Base-by-base conservation (phyloP, 92 coral and sea anemone genomes). In the Parazoanthus atlanticus region DNA sequence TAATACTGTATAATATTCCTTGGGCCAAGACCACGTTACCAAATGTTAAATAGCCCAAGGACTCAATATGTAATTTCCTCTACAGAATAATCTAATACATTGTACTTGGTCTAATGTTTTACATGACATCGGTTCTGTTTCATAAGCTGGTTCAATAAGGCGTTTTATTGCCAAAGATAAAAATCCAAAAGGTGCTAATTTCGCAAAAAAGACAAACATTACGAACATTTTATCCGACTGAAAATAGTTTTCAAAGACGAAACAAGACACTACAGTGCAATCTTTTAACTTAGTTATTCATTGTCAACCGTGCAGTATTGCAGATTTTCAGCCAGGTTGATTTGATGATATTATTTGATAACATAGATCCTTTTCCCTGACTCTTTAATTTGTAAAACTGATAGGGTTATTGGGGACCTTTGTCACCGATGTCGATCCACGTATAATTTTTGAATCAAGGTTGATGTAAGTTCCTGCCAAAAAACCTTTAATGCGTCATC, bases 11-110 rank as follows among this genome's bases (percentile, higher is more conserved):
- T 23, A 61, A 10, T 78, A 26, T 78, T 84, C 16, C 79, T 70
- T 1, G 84, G 72, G 84, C 84, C 28, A 80, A 80, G 11, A 80
- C 78, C 49, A 49, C 66, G 40, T 84, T 83, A 66, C 77, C 19
- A 47, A 69, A 19, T 43, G 67, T 13, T 29, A 28, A 84, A 69
- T 69, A 67, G 0, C 78, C 66, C 47, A 7, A n/a, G 86, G 58
- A 36, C 23, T 43, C 25, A 40, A 31, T 32, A 23, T 33, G 49
- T 41, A 65, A 83, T 83, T 83, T 17, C 61, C 73, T 70, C 30
- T n/a, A 15, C 16, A 25, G 28, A 43, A 43, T 43, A 43, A 10
- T 52, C 61, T 21, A 84, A 70, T 84, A 67, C 28, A 38, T 82
- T n/a, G 40, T 13, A 43, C 58, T 8, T 26, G 43, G 41, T 67